phyloP scores from a whole-genome alignment of 2,113 vertebrate species.

The Cebidichthys violaceus region DNA sequence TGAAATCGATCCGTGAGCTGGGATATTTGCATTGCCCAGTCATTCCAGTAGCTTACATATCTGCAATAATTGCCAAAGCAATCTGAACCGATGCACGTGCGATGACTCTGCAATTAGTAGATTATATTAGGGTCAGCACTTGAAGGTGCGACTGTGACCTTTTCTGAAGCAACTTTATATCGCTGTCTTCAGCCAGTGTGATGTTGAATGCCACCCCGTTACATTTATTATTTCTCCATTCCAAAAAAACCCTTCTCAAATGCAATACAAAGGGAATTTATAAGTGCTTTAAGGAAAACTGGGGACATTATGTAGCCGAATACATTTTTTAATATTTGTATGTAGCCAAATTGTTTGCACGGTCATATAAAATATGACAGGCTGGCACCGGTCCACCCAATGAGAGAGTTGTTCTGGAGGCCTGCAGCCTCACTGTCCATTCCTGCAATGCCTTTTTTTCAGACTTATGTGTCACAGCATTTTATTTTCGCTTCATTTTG shows the following conservation, averaged over 20 bases:
- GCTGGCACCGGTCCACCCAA: background rate
- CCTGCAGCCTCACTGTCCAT: background rate
- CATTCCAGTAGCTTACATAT: constrained; percentile 30
- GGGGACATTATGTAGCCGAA: background rate
- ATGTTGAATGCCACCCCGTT: background rate
- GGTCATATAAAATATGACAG: too few species aligned
- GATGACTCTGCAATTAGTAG: constrained; percentile 56
- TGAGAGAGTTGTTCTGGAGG: background rate
- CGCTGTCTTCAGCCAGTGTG: background rate
- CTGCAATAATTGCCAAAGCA: constrained; percentile 49
- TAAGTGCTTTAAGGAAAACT: background rate
- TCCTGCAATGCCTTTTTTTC: background rate
- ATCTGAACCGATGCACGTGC: constrained; percentile 31
- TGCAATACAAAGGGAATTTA: background rate
- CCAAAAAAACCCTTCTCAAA: background rate
- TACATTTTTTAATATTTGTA: background rate
- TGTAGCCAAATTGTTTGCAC: background rate
- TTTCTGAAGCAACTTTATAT: background rate
- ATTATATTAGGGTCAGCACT: constrained; percentile 42
- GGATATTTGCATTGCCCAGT: constrained; percentile 51
- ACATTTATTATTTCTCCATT: background rate
- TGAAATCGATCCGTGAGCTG: constrained; percentile 57
- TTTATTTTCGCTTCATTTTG: background rate
- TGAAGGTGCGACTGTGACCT: constrained; percentile 19
- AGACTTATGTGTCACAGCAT: background rate